Conservation (phyloP, 2,113 vertebrate genomes). For the Hucho hucho region DNA sequence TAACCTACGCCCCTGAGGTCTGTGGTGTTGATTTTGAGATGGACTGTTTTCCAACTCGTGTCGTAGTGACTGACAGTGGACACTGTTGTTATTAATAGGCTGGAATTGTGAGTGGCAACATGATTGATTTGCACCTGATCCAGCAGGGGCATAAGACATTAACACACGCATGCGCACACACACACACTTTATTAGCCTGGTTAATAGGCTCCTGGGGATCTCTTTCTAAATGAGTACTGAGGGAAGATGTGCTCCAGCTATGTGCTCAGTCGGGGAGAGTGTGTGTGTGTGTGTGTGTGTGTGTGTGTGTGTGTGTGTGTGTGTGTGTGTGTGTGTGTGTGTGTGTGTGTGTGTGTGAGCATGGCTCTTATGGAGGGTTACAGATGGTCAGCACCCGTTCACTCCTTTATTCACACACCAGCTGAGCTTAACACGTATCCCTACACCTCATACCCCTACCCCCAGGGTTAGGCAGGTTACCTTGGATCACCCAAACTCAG, state of each 20-base stretch:
- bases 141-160: constrained; percentile 29
- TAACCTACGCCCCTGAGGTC: neutral
- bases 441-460: neutral
- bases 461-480: too few species aligned
- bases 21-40: constrained; percentile 59
- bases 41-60: constrained; percentile 49
- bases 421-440: constrained; percentile 15
- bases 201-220: constrained; percentile 55
- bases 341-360: neutral
- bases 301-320: neutral
- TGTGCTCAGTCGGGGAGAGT: neutral
- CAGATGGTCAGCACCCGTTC: constrained; percentile 20
- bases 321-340: neutral
- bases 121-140: constrained; percentile 51
- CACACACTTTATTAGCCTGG: constrained; percentile 58
- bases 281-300: constrained; percentile 13
- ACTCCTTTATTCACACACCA: neutral
- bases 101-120: constrained; percentile 53
- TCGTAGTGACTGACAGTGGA: constrained; percentile 28
- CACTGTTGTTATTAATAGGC: constrained; percentile 55
- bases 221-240: constrained; percentile 31
- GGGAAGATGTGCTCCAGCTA: constrained; percentile 35
- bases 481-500: too few species aligned
- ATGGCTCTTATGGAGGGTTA: neutral
- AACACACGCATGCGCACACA: neutral